Evolutionary conservation across 23 tunicate genomes (phyloP).

Genomic region (Aplidium turbinatum): DNA sequence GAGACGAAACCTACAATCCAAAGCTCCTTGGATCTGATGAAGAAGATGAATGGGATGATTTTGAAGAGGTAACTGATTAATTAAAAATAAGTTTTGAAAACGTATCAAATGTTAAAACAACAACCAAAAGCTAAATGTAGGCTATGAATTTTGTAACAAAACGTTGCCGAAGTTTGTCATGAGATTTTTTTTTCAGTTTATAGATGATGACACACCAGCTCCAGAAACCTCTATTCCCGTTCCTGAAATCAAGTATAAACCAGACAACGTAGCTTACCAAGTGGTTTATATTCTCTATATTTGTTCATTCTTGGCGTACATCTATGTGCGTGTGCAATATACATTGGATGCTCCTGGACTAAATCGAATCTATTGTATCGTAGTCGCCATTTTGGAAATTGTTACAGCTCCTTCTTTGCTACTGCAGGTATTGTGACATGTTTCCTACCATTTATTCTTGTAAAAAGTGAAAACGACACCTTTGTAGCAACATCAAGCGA

Average conservation of each 20-base stretch:
- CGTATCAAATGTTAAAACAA: neutral
- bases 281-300: slow-evolving; percentile 63
- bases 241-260: slow-evolving; percentile 73
- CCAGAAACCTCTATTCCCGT: slow-evolving; percentile 98
- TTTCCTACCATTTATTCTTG: no score
- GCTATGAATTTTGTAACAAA: neutral
- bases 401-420: slow-evolving; percentile 86
- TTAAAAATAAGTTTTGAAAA: neutral
- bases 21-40: slow-evolving; percentile 76
- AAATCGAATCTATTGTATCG: slow-evolving; percentile 91
- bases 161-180: neutral
- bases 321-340: slow-evolving; percentile 79
- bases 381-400: slow-evolving; percentile 94
- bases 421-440: slow-evolving; percentile 50
- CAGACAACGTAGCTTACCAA: slow-evolving; percentile 77
- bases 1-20: no score
- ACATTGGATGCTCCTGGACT: slow-evolving; percentile 96
- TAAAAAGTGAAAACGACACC: no score
- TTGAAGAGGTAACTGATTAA: slow-evolving; percentile 58
- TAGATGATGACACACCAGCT: slow-evolving; percentile 96
- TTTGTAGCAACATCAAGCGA: no score
- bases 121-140: neutral
- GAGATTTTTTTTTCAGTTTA: slow-evolving; percentile 40
- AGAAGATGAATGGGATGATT: slow-evolving; percentile 86
- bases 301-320: slow-evolving; percentile 87